Base-by-base conservation (phyloP, 1,140 invertebrate genomes). In the Papilio glaucus region DNA sequence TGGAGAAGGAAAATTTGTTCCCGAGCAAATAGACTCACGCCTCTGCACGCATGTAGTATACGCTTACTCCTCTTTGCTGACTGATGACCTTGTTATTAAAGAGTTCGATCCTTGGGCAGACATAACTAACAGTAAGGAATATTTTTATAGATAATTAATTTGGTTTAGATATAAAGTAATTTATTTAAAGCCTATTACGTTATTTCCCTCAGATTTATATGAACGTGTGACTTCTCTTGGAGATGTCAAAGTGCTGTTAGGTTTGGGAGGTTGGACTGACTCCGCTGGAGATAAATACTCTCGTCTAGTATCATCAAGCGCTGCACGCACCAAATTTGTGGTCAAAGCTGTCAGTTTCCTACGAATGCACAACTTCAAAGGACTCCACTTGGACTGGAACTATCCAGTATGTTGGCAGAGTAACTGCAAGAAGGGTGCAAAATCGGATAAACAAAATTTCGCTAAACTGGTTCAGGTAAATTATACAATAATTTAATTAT, bases 381-480 rank as follows among this genome's bases (percentile, higher is more conserved):
- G 98, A 15, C 85, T 98, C 0, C 97, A 98, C 75, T 79, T 98
- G 4, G 97, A 98, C 77, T 98, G 98, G 98, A 97, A 98, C 84
- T 98, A 98, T 87, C 98, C 97, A 0, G 96, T 96, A 57, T 98
- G 98, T 78, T 98, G 97, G 97, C 97, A 98, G 78, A 97, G 96
- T 81, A 96, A 98, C 82, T 98, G 97, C 85, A 95, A 95, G 15
- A 96, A 96, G 74, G 97, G 97, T 7, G 96, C 96, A 0, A 93
- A 94, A 0, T 94, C 95, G 1, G 98, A 98, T 81, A 96, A 95
- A 83, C 93, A 95, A 0, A 97, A 97, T 81, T 97, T 97, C 74
- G 95, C 95, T 1, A 95, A 95, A 87, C 90, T 98, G 1, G 90
- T 98, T 8, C 94, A 95, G 93, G 96, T 96, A 90, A 73, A 2